Evolutionary conservation across 2,113 vertebrate genomes (phyloP).

Genomic region (Lasiurus cinereus): DNA sequence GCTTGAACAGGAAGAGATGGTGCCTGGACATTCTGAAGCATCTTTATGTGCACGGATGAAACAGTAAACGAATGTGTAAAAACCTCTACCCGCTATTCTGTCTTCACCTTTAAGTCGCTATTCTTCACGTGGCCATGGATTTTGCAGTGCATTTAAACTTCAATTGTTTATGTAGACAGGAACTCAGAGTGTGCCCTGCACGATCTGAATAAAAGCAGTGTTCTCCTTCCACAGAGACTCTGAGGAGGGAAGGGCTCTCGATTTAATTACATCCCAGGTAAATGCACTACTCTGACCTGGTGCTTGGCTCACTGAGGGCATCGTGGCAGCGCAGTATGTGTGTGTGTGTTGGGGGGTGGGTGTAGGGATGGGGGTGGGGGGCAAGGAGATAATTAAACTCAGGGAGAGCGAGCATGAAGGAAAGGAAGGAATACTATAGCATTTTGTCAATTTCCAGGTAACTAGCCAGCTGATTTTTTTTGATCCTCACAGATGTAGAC

Average conservation of each 20-base stretch:
- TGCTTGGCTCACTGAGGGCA: not conserved
- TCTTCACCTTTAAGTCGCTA: not conserved
- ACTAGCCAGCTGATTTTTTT: slow-evolving; percentile 34
- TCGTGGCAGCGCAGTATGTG: not conserved
- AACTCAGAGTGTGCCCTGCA: not conserved
- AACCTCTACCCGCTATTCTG: not conserved
- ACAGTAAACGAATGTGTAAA: slow-evolving; percentile 26
- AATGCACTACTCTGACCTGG: not conserved
- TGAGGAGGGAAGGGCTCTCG: not conserved
- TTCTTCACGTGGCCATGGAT: not conserved
- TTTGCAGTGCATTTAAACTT: slow-evolving; percentile 20
- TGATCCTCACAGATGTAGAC: not conserved
- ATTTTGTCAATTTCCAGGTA: not conserved
- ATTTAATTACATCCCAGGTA: not conserved
- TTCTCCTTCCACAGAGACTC: not conserved
- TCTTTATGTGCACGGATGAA: not conserved
- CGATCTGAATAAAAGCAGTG: not conserved
- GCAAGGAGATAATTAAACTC: not conserved
- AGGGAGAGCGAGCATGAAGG: not conserved
- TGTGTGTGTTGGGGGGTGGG: no score
- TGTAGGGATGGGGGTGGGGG: no score
- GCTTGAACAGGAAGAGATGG: slow-evolving; percentile 9
- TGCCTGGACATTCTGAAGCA: not conserved
- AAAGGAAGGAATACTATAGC: not conserved
- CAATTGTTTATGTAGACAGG: not conserved